Conservation (phyloP, 1,140 invertebrate genomes). For the Nephotettix cincticeps region DNA sequence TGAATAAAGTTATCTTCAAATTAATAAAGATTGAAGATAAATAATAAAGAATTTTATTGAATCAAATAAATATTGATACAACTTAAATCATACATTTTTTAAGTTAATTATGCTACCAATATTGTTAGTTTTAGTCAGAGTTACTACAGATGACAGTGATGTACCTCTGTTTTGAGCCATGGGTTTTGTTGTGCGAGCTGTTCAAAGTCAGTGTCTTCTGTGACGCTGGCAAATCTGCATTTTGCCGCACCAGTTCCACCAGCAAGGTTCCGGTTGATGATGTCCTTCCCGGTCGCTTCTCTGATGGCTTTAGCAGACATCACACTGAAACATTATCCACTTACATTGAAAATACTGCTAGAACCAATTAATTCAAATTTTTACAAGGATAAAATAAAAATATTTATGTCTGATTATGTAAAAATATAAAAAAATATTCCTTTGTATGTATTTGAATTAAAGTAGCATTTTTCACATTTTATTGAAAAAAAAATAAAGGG, state of each 20-base stretch:
- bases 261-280: constrained; percentile 84
- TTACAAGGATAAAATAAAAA: neutral
- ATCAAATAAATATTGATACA: too few species aligned
- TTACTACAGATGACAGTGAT: too few species aligned
- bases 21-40: too few species aligned
- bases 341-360: neutral
- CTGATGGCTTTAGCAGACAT: constrained; percentile 99
- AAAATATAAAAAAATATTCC: neutral
- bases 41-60: too few species aligned
- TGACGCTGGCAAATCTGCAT: constrained; percentile 81
- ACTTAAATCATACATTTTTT: too few species aligned
- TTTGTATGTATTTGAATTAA: neutral
- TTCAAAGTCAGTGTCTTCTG: constrained; percentile 77
- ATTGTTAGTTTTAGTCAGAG: too few species aligned
- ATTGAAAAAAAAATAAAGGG: neutral
- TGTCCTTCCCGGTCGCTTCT: constrained; percentile 93
- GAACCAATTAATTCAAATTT: neutral
- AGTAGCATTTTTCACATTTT: neutral
- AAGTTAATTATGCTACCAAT: too few species aligned
- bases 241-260: constrained; percentile 64
- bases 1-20: too few species aligned
- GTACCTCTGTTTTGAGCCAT: constrained; percentile 82
- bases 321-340: constrained; percentile 18
- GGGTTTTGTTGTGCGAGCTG: constrained; percentile 73
- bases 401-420: neutral